phyloP scores from a whole-genome alignment of 2,888 invertebrate genomes.

The Ichneumoninae sp. region DNA sequence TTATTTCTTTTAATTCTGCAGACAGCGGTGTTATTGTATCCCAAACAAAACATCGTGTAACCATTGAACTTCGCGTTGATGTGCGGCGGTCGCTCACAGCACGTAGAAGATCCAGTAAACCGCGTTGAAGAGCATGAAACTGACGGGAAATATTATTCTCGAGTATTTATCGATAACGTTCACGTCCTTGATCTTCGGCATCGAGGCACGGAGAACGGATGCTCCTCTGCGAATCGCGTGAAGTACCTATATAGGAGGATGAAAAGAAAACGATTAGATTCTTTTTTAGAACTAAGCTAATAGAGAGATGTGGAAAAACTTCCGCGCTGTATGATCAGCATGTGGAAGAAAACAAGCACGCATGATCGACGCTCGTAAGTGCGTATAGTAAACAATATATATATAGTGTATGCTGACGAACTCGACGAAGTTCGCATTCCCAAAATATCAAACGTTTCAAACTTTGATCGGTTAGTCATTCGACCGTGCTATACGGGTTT shows the following conservation, averaged over 20 bases:
- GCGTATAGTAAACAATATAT: not conserved
- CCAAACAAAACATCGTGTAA: not conserved
- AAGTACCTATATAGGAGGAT: slow-evolving; percentile 87
- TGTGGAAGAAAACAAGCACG: not conserved
- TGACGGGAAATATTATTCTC: slow-evolving; percentile 96
- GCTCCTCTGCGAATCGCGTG: slow-evolving; percentile 94
- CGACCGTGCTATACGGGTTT: too few species aligned
- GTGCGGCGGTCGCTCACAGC: slow-evolving; percentile 80
- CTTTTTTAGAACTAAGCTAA: not conserved
- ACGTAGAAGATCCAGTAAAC: slow-evolving; percentile 98
- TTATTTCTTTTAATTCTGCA: slow-evolving; percentile 6
- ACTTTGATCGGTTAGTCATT: not conserved
- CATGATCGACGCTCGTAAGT: not conserved
- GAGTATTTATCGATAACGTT: slow-evolving; percentile 99
- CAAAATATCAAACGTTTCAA: not conserved
- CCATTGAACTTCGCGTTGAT: not conserved
- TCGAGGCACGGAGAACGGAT: slow-evolving; percentile 93
- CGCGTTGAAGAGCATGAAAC: slow-evolving; percentile 97
- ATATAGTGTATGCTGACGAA: not conserved
- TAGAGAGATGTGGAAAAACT: not conserved
- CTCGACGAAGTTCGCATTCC: not conserved
- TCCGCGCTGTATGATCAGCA: not conserved
- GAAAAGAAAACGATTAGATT: not conserved
- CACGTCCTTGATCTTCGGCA: slow-evolving; percentile 98
- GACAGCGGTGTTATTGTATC: slow-evolving; percentile 9